Evolutionary conservation across 2,113 vertebrate genomes (phyloP).

Genomic region (Melanotaenia duboulayi): DNA sequence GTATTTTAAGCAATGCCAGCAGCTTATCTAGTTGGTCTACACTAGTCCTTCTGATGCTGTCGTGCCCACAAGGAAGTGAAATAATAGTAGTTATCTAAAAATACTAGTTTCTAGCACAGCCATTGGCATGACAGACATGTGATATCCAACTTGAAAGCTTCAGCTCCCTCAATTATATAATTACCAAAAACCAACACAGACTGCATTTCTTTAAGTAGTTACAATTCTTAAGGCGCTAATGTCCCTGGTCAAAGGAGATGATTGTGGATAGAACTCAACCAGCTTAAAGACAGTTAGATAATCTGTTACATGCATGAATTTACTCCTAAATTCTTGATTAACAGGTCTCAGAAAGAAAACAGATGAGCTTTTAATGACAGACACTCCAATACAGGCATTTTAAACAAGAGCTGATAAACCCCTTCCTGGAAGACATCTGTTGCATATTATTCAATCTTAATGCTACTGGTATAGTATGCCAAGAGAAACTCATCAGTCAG

Average conservation of each 20-base stretch:
- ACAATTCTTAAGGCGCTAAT: neutral
- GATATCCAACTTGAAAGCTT: neutral
- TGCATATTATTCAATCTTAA: constrained; percentile 31
- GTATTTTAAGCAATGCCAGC: constrained; percentile 17
- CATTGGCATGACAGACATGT: neutral
- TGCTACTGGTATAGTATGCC: constrained; percentile 6
- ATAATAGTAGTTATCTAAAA: neutral
- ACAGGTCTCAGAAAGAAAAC: too few relatives aligned
- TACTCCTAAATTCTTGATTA: neutral
- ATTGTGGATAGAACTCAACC: constrained; percentile 10
- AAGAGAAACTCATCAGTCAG: constrained; percentile 28
- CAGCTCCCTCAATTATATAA: neutral
- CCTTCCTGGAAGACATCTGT: constrained; percentile 36
- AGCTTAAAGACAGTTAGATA: constrained; percentile 10
- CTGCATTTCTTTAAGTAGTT: neutral
- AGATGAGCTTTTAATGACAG: constrained; percentile 54
- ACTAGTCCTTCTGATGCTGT: neutral
- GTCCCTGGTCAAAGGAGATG: neutral
- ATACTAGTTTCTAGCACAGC: neutral
- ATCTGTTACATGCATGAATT: neutral
- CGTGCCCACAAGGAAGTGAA: neutral
- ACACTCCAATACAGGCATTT: constrained; percentile 22
- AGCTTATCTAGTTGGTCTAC: constrained; percentile 12
- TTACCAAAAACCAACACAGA: neutral
- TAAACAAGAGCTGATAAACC: constrained; percentile 37